Base-by-base conservation (phyloP, 2,797 vertebrate genomes). In the Prunella strophiata region DNA sequence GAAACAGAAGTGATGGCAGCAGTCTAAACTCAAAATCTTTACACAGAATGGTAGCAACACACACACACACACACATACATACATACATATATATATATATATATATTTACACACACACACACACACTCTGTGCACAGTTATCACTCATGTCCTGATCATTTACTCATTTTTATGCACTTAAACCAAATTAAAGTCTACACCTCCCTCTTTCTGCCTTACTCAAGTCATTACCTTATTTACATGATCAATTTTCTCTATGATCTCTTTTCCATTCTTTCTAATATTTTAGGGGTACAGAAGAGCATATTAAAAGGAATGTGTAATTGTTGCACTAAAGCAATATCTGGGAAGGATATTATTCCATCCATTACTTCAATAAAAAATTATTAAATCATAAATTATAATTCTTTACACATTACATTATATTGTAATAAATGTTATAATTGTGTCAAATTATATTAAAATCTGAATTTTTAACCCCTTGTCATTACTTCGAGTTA, bases 311-410 rank as follows among this genome's bases (percentile, higher is more conserved):
- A 90, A 88, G 57, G 45, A 61, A 77, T 62, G 48, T 63, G n/a
- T 96, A 70, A 93, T 89, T 62, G 15, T 71, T 27, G 2, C 20
- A 25, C 47, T n/a, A 40, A 85, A 58, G 47, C 34, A 89, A 51
- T 89, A 79, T 21, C 38, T 42, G 40, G 34, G 55, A 89, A 77
- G 34, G 73, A 51, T 85, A 87, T 70, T 66, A 85, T 75, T 74
- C 47, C 34, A 83, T 89, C 91, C 19, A 40, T 74, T 92, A 81
- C 16, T 78, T 88, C 79, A 87, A 81, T 91, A 42, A 91, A 78
- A 80, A 87, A 58, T 5, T 79, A 93, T 89, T 89, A 92, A 91
- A 79, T 16, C 2, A 54, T 55, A 70, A 70, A 77, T 78, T 87
- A 74, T 27, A 63, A 65, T 67, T 51, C 16, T 52, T 84, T 67